These are phyloP conservation scores for Teleogryllus oceanicus DNA, from an alignment of 2,888 invertebrate genomes.

Conservation along the genomic window DNA sequence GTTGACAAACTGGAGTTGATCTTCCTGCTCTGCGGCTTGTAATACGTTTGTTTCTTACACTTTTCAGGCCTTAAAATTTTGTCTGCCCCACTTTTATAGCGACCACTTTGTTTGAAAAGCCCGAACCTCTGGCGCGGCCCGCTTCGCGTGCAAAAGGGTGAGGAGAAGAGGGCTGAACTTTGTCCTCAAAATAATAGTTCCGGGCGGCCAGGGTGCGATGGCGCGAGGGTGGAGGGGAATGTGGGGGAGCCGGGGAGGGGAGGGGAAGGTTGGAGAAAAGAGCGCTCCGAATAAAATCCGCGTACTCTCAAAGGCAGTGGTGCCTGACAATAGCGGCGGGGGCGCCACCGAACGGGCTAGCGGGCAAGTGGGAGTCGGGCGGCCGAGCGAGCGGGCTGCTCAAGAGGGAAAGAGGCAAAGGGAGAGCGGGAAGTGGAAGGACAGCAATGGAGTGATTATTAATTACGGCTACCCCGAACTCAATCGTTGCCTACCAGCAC, in stretches of 20 bases:
- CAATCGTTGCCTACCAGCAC: not conserved
- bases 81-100: not conserved
- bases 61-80: not conserved
- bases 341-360: not conserved
- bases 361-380: not conserved
- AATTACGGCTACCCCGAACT: not conserved
- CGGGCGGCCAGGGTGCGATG: not conserved
- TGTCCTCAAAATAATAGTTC: constrained; percentile 3
- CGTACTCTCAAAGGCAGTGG: not conserved
- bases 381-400: not conserved
- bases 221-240: not conserved
- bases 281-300: too few species aligned
- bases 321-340: not conserved
- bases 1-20: not conserved
- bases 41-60: not conserved
- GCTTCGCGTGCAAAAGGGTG: not conserved
- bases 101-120: constrained; percentile 18
- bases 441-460: not conserved
- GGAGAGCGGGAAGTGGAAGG: too few species aligned
- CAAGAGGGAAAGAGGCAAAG: too few species aligned
- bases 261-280: too few species aligned
- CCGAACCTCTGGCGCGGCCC: not conserved
- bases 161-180: not conserved
- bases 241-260: not conserved
- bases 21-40: not conserved